Conservation (phyloP, 2,113 vertebrate species). For the Atrichornis clamosus region DNA sequence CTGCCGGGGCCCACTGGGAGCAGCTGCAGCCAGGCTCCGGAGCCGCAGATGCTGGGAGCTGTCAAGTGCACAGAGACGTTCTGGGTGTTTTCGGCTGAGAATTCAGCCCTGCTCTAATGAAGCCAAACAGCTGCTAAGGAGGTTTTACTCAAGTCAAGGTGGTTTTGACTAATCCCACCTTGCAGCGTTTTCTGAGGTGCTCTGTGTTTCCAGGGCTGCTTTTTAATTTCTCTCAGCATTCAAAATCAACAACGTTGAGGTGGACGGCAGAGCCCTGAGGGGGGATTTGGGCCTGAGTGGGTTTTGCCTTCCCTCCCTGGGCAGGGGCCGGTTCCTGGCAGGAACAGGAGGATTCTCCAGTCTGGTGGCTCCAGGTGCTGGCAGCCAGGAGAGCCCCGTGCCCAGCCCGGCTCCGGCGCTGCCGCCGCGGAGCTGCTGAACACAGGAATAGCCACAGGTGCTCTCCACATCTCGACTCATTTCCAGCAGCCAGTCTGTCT, state of each 20-base stretch:
- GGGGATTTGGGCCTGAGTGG: neutral
- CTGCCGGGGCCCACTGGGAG: neutral
- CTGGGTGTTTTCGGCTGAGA: neutral
- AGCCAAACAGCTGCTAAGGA: neutral
- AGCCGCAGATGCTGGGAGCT: neutral
- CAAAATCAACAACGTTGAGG: neutral
- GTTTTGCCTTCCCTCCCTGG: neutral
- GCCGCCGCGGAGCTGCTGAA: neutral
- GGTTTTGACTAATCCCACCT: neutral
- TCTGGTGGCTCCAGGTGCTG: accelerated
- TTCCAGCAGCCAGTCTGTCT: neutral
- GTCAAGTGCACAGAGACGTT: neutral
- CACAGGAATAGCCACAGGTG: neutral
- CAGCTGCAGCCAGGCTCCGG: neutral
- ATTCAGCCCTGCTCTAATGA: neutral
- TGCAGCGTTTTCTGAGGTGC: neutral
- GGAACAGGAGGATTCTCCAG: neutral
- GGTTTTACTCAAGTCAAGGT: neutral
- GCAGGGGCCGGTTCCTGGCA: neutral
- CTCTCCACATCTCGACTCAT: neutral
- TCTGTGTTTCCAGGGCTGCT: neutral
- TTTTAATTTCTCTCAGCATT: neutral
- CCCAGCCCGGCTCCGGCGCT: neutral
- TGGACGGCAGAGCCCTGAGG: neutral
- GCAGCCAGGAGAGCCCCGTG: neutral